Evolutionary conservation across 2,888 invertebrate genomes (phyloP).

Genomic region (Drosophila planitibia): DNA sequence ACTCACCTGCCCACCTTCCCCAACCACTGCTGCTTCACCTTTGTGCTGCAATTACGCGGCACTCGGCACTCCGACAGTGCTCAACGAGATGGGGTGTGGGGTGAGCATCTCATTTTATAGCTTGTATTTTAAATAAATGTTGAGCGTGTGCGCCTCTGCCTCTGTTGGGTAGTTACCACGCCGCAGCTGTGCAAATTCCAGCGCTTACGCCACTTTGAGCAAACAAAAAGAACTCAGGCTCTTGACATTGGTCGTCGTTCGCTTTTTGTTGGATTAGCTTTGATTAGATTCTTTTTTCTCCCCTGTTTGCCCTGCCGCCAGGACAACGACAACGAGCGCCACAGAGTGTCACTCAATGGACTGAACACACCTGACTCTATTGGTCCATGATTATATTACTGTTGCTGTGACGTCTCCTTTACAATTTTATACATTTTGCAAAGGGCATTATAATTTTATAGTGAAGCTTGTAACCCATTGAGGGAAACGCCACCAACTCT

Average conservation of each 20-base stretch:
- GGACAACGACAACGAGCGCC: slow-evolving; percentile 38
- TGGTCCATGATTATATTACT: slow-evolving; percentile 72
- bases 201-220: slow-evolving; percentile 74
- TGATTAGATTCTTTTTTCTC: slow-evolving; percentile 77
- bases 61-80: slow-evolving; percentile 61
- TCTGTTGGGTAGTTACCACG: slow-evolving; percentile 33
- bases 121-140: slow-evolving; percentile 82
- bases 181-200: slow-evolving; percentile 75
- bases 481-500: not conserved
- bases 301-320: slow-evolving; percentile 54
- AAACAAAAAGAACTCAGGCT: slow-evolving; percentile 66
- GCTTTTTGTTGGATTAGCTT: slow-evolving; percentile 81
- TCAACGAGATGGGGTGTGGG: not conserved
- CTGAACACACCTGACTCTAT: slow-evolving; percentile 61
- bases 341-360: slow-evolving; percentile 72
- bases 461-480: not conserved
- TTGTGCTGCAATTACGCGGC: slow-evolving; percentile 77
- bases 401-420: slow-evolving; percentile 25
- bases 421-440: not conserved
- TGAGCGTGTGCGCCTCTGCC: slow-evolving; percentile 35
- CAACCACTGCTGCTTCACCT: slow-evolving; percentile 42
- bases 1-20: not conserved
- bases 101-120: slow-evolving; percentile 72
- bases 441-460: not conserved
- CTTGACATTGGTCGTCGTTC: slow-evolving; percentile 76